These are phyloP conservation scores for Campoletis sonorensis DNA, from an alignment of 1,140 invertebrate genomes.

Conservation along the genomic window DNA sequence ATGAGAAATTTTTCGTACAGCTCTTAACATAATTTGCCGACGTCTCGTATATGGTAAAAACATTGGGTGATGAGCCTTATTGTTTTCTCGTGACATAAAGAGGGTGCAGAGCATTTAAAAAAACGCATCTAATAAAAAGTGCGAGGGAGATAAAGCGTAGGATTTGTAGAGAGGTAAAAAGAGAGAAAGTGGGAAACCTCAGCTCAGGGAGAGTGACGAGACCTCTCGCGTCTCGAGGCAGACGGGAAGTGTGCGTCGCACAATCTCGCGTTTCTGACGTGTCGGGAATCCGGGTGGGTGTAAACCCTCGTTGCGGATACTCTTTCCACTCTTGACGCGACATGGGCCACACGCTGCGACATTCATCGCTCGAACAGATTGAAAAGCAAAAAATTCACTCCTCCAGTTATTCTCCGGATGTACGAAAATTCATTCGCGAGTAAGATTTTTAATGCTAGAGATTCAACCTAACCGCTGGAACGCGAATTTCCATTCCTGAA, in stretches of 20 bases:
- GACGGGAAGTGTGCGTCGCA: constrained; percentile 34
- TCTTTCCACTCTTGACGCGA: background rate
- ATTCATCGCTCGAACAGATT: background rate
- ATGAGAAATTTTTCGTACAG: too few relatives aligned
- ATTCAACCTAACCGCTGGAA: too few relatives aligned
- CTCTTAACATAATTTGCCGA: too few relatives aligned
- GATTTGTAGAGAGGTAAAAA: constrained; percentile 7
- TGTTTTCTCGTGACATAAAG: background rate
- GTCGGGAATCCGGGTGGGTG: constrained; percentile 18
- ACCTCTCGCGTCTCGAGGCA: constrained; percentile 1
- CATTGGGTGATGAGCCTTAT: too few relatives aligned
- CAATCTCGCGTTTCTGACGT: constrained; percentile 9
- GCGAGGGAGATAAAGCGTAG: background rate
- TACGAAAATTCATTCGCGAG: too few relatives aligned
- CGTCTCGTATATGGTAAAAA: too few relatives aligned
- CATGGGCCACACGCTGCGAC: background rate
- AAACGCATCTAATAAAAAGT: background rate
- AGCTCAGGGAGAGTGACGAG: constrained; percentile 12
- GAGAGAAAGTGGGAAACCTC: constrained; percentile 4
- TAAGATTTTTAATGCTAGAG: too few relatives aligned
- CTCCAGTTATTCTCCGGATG: background rate
- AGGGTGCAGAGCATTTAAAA: background rate
- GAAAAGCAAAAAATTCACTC: constrained; percentile 18
- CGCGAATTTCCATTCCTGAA: too few relatives aligned
- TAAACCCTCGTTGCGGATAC: constrained; percentile 11